A percentile compares a stretch with the other conserved stretches of the same genome.
These are phyloP conservation scores for Malachius bipustulatus DNA, from an alignment of 2,888 invertebrate genomes.

Conservation along the genomic window DNA sequence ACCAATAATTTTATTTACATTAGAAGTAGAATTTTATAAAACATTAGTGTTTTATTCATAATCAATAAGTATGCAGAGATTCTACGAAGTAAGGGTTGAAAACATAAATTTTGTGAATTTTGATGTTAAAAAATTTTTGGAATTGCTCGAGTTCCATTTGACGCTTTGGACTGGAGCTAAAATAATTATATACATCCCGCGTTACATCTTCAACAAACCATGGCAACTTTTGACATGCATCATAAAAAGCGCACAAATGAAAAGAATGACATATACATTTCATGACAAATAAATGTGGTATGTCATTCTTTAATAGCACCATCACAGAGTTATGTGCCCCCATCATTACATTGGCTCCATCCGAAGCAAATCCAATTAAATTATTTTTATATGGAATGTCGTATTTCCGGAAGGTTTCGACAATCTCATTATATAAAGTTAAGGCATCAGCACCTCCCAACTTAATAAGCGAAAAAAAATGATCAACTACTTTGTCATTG, in stretches of 20 bases:
- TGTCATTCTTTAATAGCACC: slow-evolving; percentile 14
- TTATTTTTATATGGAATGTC: slow-evolving; percentile 15
- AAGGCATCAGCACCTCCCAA: slow-evolving; percentile 7
- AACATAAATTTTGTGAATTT: slow-evolving; percentile 17
- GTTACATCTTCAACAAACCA: slow-evolving; percentile 20
- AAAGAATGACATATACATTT: slow-evolving; percentile 26
- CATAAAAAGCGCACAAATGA: slow-evolving; percentile 21
- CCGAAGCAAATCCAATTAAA: slow-evolving; percentile 19
- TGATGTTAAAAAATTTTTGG: slow-evolving; percentile 15
- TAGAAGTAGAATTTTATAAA: no score
- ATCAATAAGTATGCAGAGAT: no score
- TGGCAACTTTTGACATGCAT: slow-evolving; percentile 22
- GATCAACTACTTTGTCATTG: slow-evolving; percentile 10
- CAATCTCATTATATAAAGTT: slow-evolving; percentile 9
- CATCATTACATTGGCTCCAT: slow-evolving; percentile 16
- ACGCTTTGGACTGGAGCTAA: slow-evolving; percentile 21
- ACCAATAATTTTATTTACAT: no score
- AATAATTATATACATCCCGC: slow-evolving; percentile 21
- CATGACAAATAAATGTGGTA: slow-evolving; percentile 17
- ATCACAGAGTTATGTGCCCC: slow-evolving; percentile 16
- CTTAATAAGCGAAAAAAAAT: slow-evolving; percentile 9
- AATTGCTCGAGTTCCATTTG: slow-evolving; percentile 14
- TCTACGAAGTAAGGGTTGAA: no score
- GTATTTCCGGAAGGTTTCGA: slow-evolving; percentile 7
- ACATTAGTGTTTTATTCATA: no score